phyloP scores from a whole-genome alignment of 2,888 invertebrate species.

The Phytoseiulus persimilis region DNA sequence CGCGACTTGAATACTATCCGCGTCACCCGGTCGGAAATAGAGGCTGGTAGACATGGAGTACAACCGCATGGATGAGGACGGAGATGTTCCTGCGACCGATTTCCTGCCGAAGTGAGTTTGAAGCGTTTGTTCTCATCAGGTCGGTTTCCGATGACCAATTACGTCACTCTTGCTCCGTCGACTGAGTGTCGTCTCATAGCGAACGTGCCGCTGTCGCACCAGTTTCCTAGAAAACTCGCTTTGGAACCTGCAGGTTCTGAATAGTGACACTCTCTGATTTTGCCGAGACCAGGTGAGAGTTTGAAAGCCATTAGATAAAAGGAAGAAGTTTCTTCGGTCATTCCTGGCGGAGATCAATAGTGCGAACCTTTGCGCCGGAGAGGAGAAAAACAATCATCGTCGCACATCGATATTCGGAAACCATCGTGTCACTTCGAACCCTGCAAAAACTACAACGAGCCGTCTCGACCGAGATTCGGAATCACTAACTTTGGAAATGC shows the following conservation, averaged over 20 bases:
- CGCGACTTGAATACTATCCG: background rate
- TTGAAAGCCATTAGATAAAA: too few relatives aligned
- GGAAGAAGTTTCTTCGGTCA: too few relatives aligned
- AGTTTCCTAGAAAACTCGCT: background rate
- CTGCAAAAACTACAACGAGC: too few relatives aligned
- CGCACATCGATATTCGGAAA: too few relatives aligned
- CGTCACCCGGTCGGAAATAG: background rate
- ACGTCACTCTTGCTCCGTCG: background rate
- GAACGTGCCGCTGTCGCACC: background rate
- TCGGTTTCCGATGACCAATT: background rate
- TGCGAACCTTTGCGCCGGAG: too few relatives aligned
- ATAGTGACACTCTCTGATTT: background rate
- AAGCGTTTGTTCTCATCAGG: background rate
- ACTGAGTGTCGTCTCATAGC: background rate
- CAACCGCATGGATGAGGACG: constrained; percentile 15
- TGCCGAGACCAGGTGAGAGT: too few relatives aligned
- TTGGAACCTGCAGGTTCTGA: background rate
- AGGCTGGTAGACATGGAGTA: background rate
- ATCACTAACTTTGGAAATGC: too few relatives aligned
- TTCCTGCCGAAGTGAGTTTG: constrained; percentile 17
- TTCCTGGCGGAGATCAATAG: too few relatives aligned
- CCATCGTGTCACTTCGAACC: too few relatives aligned
- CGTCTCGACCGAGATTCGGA: too few relatives aligned
- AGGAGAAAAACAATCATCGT: too few relatives aligned
- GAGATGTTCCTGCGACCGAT: constrained; percentile 17